Percentiles rank a stretch among this genome's conserved stretches.
phyloP scores from a whole-genome alignment of 1,140 invertebrate genomes.

The Hyphantria cunea region DNA sequence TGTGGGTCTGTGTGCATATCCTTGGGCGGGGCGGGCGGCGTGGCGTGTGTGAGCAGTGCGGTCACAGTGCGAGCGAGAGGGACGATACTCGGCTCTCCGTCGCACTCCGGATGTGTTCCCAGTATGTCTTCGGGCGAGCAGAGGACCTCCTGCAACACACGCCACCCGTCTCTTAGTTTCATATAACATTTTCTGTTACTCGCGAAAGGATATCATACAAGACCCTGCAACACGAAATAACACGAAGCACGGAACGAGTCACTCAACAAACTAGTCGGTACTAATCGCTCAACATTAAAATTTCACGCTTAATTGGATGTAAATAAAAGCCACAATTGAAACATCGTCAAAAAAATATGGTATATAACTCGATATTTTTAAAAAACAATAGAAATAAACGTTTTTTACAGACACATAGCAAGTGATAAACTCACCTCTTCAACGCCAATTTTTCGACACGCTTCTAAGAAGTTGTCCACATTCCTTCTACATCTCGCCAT shows the following conservation, averaged over 20 bases:
- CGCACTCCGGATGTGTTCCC: conserved; percentile 66
- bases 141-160: conserved; percentile 89
- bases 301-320: too few relatives aligned
- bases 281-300: too few relatives aligned
- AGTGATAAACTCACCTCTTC: conserved; percentile 89
- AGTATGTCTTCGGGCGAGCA: conserved; percentile 88
- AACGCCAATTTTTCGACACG: conserved; percentile 95
- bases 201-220: conserved; percentile 61
- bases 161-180: conserved; percentile 80
- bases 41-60: conserved; percentile 81
- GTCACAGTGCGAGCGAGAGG: conserved; percentile 79
- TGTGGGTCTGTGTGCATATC: conserved; percentile 60
- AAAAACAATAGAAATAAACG: too few relatives aligned
- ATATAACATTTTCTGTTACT: conserved; percentile 41
- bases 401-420: too few relatives aligned
- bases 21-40: conserved; percentile 61
- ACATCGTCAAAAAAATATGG: too few relatives aligned
- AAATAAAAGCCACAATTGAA: too few relatives aligned
- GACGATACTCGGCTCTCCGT: conserved; percentile 55
- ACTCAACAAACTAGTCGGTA: too few relatives aligned
- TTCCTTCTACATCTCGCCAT: conserved; percentile 96
- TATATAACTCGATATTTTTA: too few relatives aligned
- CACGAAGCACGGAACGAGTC: conserved; percentile 11
- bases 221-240: conserved; percentile 64
- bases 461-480: conserved; percentile 97